These are phyloP conservation scores for Protosalanx chinensis DNA, from an alignment of 2,797 vertebrate species.

Conservation along the genomic window DNA sequence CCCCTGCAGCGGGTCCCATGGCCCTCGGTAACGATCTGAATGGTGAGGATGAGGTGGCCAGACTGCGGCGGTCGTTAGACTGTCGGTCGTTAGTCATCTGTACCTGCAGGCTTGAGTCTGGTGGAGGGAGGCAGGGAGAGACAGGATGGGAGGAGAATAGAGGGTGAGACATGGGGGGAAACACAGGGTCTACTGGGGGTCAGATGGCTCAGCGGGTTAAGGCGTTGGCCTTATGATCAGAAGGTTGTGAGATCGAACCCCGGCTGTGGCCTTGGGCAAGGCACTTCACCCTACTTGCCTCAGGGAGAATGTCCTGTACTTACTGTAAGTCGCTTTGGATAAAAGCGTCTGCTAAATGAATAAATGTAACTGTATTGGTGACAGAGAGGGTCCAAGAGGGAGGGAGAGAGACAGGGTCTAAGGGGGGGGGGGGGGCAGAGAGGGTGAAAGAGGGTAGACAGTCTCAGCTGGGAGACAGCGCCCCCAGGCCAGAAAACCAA, in stretches of 20 bases:
- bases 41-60: constrained; percentile 40
- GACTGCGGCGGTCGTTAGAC: constrained; percentile 9
- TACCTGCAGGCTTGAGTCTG: constrained; percentile 53
- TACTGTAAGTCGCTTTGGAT: too few species aligned
- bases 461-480: constrained; percentile 54
- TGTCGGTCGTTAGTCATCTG: constrained; percentile 59
- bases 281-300: too few species aligned
- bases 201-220: too few species aligned
- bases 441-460: constrained; percentile 10
- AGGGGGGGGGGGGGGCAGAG: neutral
- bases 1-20: constrained; percentile 32
- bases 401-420: too few species aligned
- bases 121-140: constrained; percentile 14
- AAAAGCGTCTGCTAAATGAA: too few species aligned
- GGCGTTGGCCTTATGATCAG: too few species aligned
- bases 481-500: constrained; percentile 31
- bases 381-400: neutral
- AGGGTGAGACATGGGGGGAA: constrained; percentile 5
- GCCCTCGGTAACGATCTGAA: constrained; percentile 57
- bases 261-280: too few species aligned
- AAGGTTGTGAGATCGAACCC: too few species aligned
- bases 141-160: neutral
- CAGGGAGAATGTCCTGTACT: too few species aligned
- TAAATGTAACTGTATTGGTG: too few species aligned
- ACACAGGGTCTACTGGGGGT: constrained; percentile 22